phyloP scores from a whole-genome alignment of 2,113 vertebrate genomes.

The Otolemur garnettii region DNA sequence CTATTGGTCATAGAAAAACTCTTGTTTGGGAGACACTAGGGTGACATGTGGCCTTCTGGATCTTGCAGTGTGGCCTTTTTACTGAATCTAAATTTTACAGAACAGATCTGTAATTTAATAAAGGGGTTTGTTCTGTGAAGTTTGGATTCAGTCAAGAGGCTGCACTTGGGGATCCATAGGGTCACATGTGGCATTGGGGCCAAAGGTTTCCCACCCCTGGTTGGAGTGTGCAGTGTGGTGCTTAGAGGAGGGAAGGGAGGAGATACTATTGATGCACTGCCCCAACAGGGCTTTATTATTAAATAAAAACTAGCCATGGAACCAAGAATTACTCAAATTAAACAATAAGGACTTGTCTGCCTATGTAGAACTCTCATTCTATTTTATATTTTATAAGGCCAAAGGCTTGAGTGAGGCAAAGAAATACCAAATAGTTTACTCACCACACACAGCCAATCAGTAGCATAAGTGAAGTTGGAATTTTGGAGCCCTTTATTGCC shows the following conservation, averaged over 20 bases:
- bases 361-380: not conserved
- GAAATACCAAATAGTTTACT: constrained; percentile 27
- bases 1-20: not conserved
- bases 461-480: not conserved
- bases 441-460: not conserved
- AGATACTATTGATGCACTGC: not conserved
- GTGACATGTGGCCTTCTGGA: too few species aligned
- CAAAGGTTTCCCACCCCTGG: too few species aligned
- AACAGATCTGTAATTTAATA: too few species aligned
- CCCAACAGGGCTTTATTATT: not conserved
- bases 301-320: constrained; percentile 22
- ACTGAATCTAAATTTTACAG: too few species aligned
- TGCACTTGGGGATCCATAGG: too few species aligned
- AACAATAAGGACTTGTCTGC: not conserved
- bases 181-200: too few species aligned
- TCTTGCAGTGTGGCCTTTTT: too few species aligned
- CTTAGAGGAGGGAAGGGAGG: not conserved
- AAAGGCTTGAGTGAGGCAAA: not conserved
- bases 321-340: constrained; percentile 33
- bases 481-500: constrained; percentile 6
- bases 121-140: too few species aligned
- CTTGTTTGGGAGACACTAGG: not conserved
- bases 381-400: constrained; percentile 10
- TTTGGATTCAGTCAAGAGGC: too few species aligned
- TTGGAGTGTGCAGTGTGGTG: not conserved